A percentile compares a stretch with the other conserved stretches of the same genome.
phyloP scores from a whole-genome alignment of 2,797 vertebrate genomes.

The Tenualosa ilisha region DNA sequence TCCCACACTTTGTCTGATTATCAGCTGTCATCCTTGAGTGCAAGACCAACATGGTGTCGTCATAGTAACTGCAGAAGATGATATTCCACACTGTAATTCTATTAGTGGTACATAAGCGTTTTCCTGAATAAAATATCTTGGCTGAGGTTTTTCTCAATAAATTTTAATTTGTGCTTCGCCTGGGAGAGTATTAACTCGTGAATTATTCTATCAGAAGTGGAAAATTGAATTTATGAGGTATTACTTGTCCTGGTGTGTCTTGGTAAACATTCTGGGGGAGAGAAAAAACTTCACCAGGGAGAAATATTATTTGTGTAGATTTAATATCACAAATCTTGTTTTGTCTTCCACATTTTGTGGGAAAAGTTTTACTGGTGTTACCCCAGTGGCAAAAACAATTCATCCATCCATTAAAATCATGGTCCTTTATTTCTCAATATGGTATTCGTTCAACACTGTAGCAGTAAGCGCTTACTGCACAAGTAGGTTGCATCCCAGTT shows the following conservation, averaged over 20 bases:
- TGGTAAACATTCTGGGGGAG: constrained; percentile 12
- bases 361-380: not conserved
- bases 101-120: constrained; percentile 43
- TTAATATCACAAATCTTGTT: not conserved
- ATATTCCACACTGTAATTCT: constrained; percentile 47
- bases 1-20: constrained; percentile 11
- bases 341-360: not conserved
- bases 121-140: constrained; percentile 44
- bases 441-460: not conserved
- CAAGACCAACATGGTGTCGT: constrained; percentile 51
- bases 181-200: constrained; percentile 31
- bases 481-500: not conserved
- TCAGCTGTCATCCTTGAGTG: constrained; percentile 41
- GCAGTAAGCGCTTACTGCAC: not conserved
- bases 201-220: constrained; percentile 22
- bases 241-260: constrained; percentile 24
- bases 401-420: not conserved
- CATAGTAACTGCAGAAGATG: constrained; percentile 50
- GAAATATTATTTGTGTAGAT: constrained; percentile 14
- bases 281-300: constrained; percentile 3
- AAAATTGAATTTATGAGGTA: constrained; percentile 39
- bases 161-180: constrained; percentile 49
- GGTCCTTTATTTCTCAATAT: not conserved
- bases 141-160: constrained; percentile 41
- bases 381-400: not conserved